phyloP scores from a whole-genome alignment of 2,797 vertebrate genomes.

The Melopsittacus undulatus region DNA sequence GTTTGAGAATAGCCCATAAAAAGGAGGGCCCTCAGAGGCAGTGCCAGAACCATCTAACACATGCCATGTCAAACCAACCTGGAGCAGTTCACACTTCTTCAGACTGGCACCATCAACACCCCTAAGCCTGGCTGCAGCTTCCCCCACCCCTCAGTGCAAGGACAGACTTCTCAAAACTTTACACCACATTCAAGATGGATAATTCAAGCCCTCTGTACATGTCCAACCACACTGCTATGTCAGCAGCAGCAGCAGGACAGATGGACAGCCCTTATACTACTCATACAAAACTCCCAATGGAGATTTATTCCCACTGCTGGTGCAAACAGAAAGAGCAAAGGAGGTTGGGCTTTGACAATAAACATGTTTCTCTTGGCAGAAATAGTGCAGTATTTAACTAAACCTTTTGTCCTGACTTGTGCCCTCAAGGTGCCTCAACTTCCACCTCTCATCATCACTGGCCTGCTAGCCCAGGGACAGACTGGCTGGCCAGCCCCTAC shows the following conservation, averaged over 20 bases:
- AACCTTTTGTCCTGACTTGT: background rate
- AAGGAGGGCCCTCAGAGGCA: fast-evolving
- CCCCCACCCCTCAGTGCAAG: fast-evolving
- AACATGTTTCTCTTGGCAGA: background rate
- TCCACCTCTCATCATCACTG: background rate
- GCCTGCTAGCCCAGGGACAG: background rate
- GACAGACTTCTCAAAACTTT: background rate
- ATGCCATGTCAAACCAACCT: background rate
- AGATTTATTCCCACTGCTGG: background rate
- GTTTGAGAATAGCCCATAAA: fast-evolving
- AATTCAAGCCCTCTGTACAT: background rate
- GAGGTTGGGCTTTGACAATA: background rate
- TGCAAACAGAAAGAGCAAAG: fast-evolving
- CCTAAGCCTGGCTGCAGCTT: background rate
- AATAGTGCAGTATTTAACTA: background rate
- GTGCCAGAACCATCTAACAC: no score
- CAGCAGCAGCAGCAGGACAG: background rate
- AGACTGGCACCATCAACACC: background rate
- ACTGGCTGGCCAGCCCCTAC: background rate
- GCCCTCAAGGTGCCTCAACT: background rate
- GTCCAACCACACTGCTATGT: background rate
- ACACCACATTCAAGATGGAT: background rate
- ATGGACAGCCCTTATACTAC: background rate
- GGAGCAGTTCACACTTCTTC: background rate
- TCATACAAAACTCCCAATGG: background rate